Conservation (phyloP, 1,140 invertebrate genomes). For the Bombus vancouverensis region DNA sequence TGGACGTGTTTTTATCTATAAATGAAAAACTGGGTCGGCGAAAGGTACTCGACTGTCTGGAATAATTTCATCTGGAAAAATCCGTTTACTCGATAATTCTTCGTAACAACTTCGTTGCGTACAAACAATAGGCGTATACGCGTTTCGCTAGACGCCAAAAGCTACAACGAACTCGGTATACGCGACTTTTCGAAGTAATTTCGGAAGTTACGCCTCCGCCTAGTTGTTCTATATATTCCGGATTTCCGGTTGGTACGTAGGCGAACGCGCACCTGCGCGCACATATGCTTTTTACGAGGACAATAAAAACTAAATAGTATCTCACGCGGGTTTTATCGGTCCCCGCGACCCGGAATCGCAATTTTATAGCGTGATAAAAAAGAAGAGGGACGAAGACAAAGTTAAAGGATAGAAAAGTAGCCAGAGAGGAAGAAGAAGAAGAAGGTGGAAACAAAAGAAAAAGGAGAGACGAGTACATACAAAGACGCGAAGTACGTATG, state of each 20-base stretch:
- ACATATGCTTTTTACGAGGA: conserved; percentile 70
- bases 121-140: background rate
- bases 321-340: conserved; percentile 63
- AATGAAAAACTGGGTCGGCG: background rate
- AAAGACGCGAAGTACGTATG: conserved; percentile 27
- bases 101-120: background rate
- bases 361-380: conserved; percentile 69
- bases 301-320: conserved; percentile 76
- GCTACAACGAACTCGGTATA: background rate
- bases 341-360: conserved; percentile 59
- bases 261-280: conserved; percentile 37
- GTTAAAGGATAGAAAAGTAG: background rate
- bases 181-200: conserved; percentile 29
- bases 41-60: no score
- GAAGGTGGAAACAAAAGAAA: background rate
- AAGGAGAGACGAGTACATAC: background rate
- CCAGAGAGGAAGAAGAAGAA: conserved; percentile 17
- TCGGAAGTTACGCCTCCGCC: conserved; percentile 28
- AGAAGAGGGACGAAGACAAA: background rate
- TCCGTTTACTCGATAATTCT: background rate
- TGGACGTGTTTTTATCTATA: background rate
- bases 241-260: conserved; percentile 36
- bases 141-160: background rate
- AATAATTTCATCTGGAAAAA: no score
- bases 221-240: conserved; percentile 5